A percentile compares a stretch with the other conserved stretches of the same genome.
These are phyloP conservation scores for Panzeria rudis DNA, from an alignment of 2,888 invertebrate species.

Conservation along the genomic window DNA sequence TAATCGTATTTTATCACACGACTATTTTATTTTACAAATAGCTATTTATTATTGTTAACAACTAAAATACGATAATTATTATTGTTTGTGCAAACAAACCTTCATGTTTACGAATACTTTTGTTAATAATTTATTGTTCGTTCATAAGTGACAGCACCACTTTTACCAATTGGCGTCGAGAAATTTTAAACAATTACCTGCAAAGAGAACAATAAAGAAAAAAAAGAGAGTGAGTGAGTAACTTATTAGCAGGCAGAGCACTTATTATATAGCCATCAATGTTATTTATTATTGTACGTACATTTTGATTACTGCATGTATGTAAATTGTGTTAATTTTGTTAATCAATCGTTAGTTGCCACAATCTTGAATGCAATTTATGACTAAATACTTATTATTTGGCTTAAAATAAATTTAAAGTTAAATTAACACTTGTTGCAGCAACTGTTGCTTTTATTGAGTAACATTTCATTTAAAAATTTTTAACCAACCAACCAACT, in stretches of 20 bases:
- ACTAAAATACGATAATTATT: background rate
- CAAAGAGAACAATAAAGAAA: background rate
- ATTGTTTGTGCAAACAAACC: conserved; percentile 21
- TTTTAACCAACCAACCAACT: background rate
- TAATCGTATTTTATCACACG: background rate
- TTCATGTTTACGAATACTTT: conserved; percentile 23
- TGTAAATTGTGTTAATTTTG: conserved; percentile 38
- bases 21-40: background rate
- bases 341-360: conserved; percentile 25
- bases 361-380: conserved; percentile 7
- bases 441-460: background rate
- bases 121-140: conserved; percentile 15
- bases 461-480: conserved; percentile 9
- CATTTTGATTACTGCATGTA: background rate
- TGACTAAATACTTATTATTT: background rate
- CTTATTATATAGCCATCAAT: background rate
- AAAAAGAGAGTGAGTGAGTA: background rate
- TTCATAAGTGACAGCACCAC: conserved; percentile 2
- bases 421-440: conserved; percentile 19
- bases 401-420: background rate
- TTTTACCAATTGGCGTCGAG: background rate
- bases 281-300: background rate
- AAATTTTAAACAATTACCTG: conserved; percentile 30
- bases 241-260: background rate
- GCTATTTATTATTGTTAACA: background rate